phyloP scores from a whole-genome alignment of 2,797 vertebrate species.

The Danio tinwini region DNA sequence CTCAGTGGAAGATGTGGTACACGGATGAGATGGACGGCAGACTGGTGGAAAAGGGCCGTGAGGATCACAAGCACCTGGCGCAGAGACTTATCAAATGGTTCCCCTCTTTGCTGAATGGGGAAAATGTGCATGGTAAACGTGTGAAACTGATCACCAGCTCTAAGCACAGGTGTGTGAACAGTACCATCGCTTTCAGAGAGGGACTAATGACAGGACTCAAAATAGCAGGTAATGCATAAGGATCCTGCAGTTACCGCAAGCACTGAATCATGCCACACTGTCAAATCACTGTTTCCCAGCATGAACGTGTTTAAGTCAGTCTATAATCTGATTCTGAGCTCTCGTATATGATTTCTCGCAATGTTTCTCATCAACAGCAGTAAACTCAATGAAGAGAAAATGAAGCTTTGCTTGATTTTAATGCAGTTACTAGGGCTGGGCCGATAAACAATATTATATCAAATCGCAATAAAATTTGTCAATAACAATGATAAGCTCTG shows the following conservation, averaged over 20 bases:
- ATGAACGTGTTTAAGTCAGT: not conserved
- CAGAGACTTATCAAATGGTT: constrained; percentile 81
- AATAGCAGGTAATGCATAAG: constrained; percentile 68
- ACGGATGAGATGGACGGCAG: constrained; percentile 87
- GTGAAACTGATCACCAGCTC: constrained; percentile 85
- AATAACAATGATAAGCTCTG: too few species aligned
- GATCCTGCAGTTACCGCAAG: not conserved
- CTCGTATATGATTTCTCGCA: not conserved
- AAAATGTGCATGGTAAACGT: constrained; percentile 69
- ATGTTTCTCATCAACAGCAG: not conserved
- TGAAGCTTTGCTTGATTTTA: not conserved
- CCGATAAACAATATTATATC: too few species aligned
- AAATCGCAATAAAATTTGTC: too few species aligned
- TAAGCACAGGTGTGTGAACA: constrained; percentile 90
- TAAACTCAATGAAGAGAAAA: not conserved
- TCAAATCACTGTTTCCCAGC: not conserved
- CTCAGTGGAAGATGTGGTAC: constrained; percentile 84
- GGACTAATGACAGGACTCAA: constrained; percentile 71
- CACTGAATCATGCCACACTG: not conserved
- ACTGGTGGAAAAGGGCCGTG: constrained; percentile 83
- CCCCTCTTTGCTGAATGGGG: constrained; percentile 76
- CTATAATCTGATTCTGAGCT: not conserved
- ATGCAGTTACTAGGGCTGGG: too few species aligned
- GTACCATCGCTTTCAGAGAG: constrained; percentile 81
- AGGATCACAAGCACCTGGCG: constrained; percentile 82